A percentile compares a stretch with the other conserved stretches of the same genome.
Evolutionary conservation across 2,888 invertebrate genomes (phyloP).

Genomic region (Anoplius nigerrimus): DNA sequence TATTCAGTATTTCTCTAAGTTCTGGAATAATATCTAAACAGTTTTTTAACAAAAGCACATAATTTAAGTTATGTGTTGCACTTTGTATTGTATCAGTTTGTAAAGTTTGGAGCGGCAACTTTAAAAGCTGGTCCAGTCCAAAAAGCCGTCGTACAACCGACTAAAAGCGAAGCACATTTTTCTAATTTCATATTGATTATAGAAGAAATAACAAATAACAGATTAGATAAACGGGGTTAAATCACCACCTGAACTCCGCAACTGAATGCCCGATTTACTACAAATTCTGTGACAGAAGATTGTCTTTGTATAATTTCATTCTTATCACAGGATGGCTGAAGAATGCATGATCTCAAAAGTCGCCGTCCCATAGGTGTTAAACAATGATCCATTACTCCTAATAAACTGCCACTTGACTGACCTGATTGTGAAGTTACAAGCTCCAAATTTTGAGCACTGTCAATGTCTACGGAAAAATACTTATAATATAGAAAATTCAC

Average conservation of each 20-base stretch:
- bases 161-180: constrained; percentile 39
- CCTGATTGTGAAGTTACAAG: constrained; percentile 79
- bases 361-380: constrained; percentile 85
- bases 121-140: constrained; percentile 87
- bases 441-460: constrained; percentile 88
- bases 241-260: constrained; percentile 79
- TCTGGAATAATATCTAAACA: constrained; percentile 84
- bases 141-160: constrained; percentile 81
- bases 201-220: background rate
- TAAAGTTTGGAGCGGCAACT: constrained; percentile 77
- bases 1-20: constrained; percentile 78
- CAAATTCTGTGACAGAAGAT: constrained; percentile 86
- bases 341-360: constrained; percentile 86
- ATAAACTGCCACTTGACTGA: constrained; percentile 78
- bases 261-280: constrained; percentile 81
- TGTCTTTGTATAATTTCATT: constrained; percentile 82
- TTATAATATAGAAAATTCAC: background rate
- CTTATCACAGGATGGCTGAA: constrained; percentile 85
- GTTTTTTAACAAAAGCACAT: constrained; percentile 85
- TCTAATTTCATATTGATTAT: background rate
- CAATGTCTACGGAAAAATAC: constrained; percentile 80
- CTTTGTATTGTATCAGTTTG: constrained; percentile 69
- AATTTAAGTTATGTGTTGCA: constrained; percentile 87
- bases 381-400: constrained; percentile 83
- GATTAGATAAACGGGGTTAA: background rate